Evolutionary conservation across 2,888 invertebrate species (phyloP).

Genomic region (Ochropleura plecta): DNA sequence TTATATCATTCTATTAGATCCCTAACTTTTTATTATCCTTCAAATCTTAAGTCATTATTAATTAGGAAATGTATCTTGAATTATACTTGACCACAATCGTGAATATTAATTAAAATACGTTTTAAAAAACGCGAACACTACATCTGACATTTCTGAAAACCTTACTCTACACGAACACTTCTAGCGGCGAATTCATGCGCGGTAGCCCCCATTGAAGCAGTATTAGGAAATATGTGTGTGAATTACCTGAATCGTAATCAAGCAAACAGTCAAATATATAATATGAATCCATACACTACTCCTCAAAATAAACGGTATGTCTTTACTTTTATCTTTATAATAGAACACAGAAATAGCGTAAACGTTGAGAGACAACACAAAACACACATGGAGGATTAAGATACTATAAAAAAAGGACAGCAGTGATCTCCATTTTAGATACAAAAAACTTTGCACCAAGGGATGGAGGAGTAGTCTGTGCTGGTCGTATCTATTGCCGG

Average conservation of each 20-base stretch:
- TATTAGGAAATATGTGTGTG: background rate
- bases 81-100: no score
- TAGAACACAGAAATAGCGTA: slow-evolving; percentile 71
- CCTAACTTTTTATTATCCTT: no score
- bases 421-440: slow-evolving; percentile 87
- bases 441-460: slow-evolving; percentile 87
- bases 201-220: background rate
- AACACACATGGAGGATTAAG: slow-evolving; percentile 81
- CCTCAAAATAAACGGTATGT: slow-evolving; percentile 19
- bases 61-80: no score
- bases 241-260: slow-evolving; percentile 48
- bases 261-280: slow-evolving; percentile 25
- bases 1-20: no score
- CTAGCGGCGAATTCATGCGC: no score
- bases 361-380: slow-evolving; percentile 83
- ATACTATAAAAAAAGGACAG: slow-evolving; percentile 85
- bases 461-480: slow-evolving; percentile 86
- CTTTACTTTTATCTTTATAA: slow-evolving; percentile 42
- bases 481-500: slow-evolving; percentile 81
- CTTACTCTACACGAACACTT: no score
- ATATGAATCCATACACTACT: slow-evolving; percentile 35
- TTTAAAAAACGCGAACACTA: no score
- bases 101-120: no score
- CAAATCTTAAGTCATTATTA: no score
- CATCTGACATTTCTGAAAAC: no score